phyloP scores from a whole-genome alignment of 2,797 vertebrate species.

The Onychomys leucogaster region DNA sequence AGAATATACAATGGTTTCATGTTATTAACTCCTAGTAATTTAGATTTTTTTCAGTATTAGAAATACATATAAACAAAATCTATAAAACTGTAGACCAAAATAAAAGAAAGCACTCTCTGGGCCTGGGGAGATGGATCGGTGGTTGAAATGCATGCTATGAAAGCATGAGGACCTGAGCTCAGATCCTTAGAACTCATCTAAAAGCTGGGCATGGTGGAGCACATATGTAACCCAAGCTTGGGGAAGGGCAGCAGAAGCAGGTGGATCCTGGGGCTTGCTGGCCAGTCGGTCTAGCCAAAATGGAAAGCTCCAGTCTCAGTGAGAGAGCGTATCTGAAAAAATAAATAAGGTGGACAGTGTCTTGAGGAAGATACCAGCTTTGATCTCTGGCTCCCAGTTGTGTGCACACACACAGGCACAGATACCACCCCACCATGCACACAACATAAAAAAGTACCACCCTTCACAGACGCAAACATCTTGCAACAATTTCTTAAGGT shows the following conservation, averaged over 20 bases:
- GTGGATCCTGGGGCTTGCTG: too few relatives aligned
- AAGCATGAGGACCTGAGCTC: neutral
- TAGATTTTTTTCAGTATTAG: conserved; percentile 27
- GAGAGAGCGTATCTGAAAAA: neutral
- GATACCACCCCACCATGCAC: neutral
- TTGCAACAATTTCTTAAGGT: neutral
- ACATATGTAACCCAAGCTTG: neutral
- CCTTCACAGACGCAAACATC: neutral
- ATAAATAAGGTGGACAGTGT: neutral
- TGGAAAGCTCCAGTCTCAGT: neutral
- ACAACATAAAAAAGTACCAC: neutral
- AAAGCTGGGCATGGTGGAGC: neutral
- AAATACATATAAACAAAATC: conserved; percentile 32
- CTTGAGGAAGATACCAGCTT: neutral
- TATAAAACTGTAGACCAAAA: neutral
- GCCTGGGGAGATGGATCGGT: neutral
- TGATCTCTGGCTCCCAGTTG: neutral
- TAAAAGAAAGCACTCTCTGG: neutral
- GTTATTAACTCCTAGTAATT: conserved; percentile 28
- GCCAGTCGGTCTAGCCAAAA: neutral
- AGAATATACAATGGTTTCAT: neutral
- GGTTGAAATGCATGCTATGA: neutral
- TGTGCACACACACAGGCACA: neutral
- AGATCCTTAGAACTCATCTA: neutral
- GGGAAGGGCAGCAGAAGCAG: neutral